Percentiles rank a stretch among this genome's conserved stretches.
phyloP scores from a whole-genome alignment of 2,797 vertebrate species.

The Sus cebifrons region DNA sequence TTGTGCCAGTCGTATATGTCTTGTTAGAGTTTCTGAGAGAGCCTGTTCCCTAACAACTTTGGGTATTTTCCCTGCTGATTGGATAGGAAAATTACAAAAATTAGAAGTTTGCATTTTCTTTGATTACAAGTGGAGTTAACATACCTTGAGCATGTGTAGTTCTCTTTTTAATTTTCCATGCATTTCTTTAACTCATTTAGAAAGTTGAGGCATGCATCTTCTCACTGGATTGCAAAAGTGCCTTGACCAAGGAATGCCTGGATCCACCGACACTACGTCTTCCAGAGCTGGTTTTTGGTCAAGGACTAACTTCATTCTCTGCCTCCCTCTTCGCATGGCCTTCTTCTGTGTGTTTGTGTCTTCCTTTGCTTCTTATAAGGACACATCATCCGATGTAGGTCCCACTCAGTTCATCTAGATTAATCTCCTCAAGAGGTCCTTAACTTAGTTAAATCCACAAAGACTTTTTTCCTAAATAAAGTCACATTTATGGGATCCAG shows the following conservation, averaged over 20 bases:
- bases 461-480: background rate
- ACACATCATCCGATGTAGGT: background rate
- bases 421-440: background rate
- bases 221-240: conserved; percentile 29
- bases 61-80: background rate
- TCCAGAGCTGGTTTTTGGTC: background rate
- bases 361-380: background rate
- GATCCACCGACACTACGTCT: no score
- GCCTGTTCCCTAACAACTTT: background rate
- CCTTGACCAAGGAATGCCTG: background rate
- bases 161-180: conserved; percentile 44
- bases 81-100: conserved; percentile 53
- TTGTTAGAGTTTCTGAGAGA: background rate
- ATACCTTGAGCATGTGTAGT: background rate
- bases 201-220: background rate
- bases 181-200: conserved; percentile 31
- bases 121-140: conserved; percentile 32
- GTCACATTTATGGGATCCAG: background rate
- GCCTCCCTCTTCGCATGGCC: background rate
- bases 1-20: background rate
- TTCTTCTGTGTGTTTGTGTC: background rate
- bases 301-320: background rate
- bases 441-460: background rate
- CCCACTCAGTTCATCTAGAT: background rate
- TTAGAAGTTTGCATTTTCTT: conserved; percentile 45